Base-by-base conservation (phyloP, 1,140 invertebrate genomes). In the Drosophila willistoni region DNA sequence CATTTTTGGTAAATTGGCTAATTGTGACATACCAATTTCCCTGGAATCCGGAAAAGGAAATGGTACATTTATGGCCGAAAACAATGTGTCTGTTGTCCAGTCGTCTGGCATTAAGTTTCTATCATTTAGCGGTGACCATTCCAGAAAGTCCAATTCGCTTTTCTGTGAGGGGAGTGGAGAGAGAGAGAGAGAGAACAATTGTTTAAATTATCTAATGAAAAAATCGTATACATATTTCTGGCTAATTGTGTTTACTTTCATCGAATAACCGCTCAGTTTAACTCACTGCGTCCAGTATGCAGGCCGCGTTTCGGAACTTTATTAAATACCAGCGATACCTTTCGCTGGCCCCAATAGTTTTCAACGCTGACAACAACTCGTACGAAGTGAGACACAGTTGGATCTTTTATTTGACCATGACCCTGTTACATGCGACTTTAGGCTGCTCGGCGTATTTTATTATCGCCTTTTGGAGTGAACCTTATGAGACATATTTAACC, bases 11-110 rank as follows among this genome's bases (percentile, higher is more conserved):
- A 39, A 3, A 60, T 19, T 41, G 19, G 42, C 41, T 57, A 7
- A 3, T 12, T 1, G 10, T 25, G 12, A n/a, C 1, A 62, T 94
- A 99, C 98, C 96, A 79, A 99, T 97, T 94, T 99, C 98, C 93
- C 97, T 95, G 34, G 98, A 96, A 94, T 99, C 98, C 7, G 98
- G 98, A 94, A 99, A 99, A 69, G 97, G 96, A 93, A 98, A 98
- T 17, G 98, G 97, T 92, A 98, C 97, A 81, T 95, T 95, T 78
- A 98, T 96, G 54, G 96, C 96, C 60, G 97, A 97, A 92, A 98
- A 98, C 39, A 98, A 94, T 25, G 97, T 97, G 91, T 98, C 97
- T 90, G 96, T 97, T 54, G 91, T 92, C 91, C 90, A 92, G 69
- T 92, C 97, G 93, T 98, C 97, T 73, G 96, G 72, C 85, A 91